Base-by-base conservation (phyloP, 2,888 invertebrate species). In the Sinohyriopsis cumingii region DNA sequence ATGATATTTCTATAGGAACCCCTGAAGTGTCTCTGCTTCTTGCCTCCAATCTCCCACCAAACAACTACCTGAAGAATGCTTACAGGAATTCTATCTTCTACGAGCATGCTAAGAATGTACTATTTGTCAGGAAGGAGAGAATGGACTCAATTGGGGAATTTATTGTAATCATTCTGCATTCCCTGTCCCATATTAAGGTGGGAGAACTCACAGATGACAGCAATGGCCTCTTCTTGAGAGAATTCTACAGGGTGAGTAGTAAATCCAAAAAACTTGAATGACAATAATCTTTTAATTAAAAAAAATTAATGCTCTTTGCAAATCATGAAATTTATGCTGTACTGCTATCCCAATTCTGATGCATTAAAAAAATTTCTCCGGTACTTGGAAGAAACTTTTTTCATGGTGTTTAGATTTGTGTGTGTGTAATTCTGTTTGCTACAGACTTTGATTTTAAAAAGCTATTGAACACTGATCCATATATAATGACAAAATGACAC, bases 61-160 rank as follows among this genome's bases (percentile, higher is more conserved):
- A 88, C 75, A 87, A 87, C 81, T 88, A 88, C 74, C 79, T 77
- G 57, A 75, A 79, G 25, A 89, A 89, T 75, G 84, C 85, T 19
- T 86, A 84, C 79, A 77, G 88, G 45, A 83, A 88, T 72, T 88
- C 88, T 33, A 75, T 89, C 68, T 84, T 80, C 73, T 89, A 86
- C 72, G 83, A 88, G 76, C 82, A 87, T 70, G 81, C 83, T 12
- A 68, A 78, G 56, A 84, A 84, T 59, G 84, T 88, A 54, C 75
- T 89, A 71, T 89, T 88, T 75, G 80, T 89, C 45, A 76, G 88
- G 15, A 77, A 79, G 54, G 88, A 89, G 76, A 76, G 89, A 66
- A 79, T 89, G 75, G 86, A 88, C 61, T 87, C 86, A 22, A 86
- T 89, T 55, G 89, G 89, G 66, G 88, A 89, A 77, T 89, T 89